phyloP scores from a whole-genome alignment of 2,113 vertebrate genomes.

The Gallinago media region DNA sequence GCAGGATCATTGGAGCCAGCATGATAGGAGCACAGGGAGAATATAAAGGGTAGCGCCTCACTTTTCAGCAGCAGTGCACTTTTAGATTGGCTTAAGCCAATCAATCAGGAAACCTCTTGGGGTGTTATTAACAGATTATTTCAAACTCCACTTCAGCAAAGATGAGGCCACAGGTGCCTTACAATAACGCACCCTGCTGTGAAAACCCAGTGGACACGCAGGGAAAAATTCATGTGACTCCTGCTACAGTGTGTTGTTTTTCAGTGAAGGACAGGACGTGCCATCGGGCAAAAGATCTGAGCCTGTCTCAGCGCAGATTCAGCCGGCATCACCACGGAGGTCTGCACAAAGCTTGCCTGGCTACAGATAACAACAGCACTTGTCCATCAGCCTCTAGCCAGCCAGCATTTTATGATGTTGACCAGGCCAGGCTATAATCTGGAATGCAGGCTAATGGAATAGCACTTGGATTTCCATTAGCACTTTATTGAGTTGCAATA shows the following conservation, averaged over 20 bases:
- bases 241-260: neutral
- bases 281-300: neutral
- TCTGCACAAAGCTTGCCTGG: neutral
- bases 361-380: neutral
- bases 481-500: neutral
- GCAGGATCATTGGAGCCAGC: neutral
- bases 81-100: neutral
- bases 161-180: neutral
- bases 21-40: neutral
- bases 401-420: neutral
- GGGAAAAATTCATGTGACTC: neutral
- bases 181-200: neutral
- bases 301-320: neutral
- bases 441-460: neutral
- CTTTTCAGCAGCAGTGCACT: neutral
- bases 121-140: neutral
- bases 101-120: neutral
- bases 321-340: neutral
- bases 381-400: neutral
- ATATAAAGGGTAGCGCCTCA: neutral
- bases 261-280: neutral
- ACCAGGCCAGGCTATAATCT: neutral
- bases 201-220: neutral
- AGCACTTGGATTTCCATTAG: neutral
- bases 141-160: neutral